These are phyloP conservation scores for Nomada fabriciana DNA, from an alignment of 2,888 invertebrate genomes.

Conservation along the genomic window DNA sequence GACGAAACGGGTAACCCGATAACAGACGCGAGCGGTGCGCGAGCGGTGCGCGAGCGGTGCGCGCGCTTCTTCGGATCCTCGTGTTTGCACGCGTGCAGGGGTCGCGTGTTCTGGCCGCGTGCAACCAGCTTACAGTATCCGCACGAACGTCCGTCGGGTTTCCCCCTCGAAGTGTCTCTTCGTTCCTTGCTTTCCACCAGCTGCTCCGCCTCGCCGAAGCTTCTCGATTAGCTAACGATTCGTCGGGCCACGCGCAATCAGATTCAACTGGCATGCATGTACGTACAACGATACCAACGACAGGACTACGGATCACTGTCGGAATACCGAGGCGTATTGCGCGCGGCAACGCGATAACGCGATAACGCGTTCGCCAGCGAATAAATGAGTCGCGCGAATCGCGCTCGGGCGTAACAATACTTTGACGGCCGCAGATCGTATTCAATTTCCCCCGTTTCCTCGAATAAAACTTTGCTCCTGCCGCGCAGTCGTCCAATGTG, in stretches of 20 bases:
- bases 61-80: too few relatives aligned
- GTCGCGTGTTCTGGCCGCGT: slow-evolving; percentile 39
- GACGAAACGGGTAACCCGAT: slow-evolving; percentile 41
- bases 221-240: neutral
- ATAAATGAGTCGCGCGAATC: neutral
- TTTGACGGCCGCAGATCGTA: neutral
- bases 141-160: slow-evolving; percentile 28
- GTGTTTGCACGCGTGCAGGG: slow-evolving; percentile 50
- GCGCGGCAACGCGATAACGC: neutral
- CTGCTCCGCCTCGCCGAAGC: neutral
- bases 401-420: neutral
- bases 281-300: too few relatives aligned
- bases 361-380: neutral
- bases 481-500: neutral
- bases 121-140: slow-evolving; percentile 45
- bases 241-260: neutral
- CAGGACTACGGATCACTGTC: neutral
- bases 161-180: neutral
- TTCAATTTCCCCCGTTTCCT: neutral
- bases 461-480: too few relatives aligned
- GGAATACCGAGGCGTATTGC: neutral
- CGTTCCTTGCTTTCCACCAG: neutral
- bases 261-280: too few relatives aligned
- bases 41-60: too few relatives aligned
- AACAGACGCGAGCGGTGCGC: slow-evolving; percentile 8